Conservation (phyloP, 2,797 vertebrate species). For the Sebastes oblongus region DNA sequence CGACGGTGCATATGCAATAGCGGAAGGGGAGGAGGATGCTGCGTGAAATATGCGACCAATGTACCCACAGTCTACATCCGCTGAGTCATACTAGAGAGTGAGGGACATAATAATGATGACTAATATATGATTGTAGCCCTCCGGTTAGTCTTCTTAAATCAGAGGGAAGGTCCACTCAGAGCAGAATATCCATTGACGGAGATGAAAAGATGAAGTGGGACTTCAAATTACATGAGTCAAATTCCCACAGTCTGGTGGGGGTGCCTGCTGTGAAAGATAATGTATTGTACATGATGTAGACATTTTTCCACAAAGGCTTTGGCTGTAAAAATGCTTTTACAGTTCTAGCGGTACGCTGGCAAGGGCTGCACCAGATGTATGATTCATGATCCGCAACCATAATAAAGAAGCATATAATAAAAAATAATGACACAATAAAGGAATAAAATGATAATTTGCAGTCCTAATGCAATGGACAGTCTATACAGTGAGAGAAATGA, state of each 20-base stretch:
- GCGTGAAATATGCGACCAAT: not conserved
- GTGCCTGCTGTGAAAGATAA: not conserved
- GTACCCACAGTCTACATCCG: not conserved
- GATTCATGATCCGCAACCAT: slow-evolving; percentile 21
- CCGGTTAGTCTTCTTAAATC: slow-evolving; percentile 27
- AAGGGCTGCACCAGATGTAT: slow-evolving; percentile 2
- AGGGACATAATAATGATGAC: slow-evolving; percentile 22
- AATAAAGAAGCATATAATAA: slow-evolving; percentile 1
- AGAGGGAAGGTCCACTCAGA: not conserved
- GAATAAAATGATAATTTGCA: slow-evolving; percentile 1
- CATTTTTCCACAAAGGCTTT: not conserved
- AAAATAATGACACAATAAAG: slow-evolving; percentile 10
- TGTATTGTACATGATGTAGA: not conserved
- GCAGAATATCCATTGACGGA: not conserved
- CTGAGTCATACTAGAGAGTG: not conserved
- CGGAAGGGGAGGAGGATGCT: not conserved
- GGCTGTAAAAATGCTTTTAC: not conserved
- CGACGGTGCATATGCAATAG: not conserved
- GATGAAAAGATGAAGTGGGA: not conserved
- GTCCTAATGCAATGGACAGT: not conserved
- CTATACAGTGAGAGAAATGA: not conserved
- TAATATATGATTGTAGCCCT: not conserved
- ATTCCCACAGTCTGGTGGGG: not conserved
- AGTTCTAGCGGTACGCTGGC: not conserved
- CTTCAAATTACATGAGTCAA: not conserved